Conservation (phyloP, 1,140 invertebrate genomes). For the Bombus affinis region DNA sequence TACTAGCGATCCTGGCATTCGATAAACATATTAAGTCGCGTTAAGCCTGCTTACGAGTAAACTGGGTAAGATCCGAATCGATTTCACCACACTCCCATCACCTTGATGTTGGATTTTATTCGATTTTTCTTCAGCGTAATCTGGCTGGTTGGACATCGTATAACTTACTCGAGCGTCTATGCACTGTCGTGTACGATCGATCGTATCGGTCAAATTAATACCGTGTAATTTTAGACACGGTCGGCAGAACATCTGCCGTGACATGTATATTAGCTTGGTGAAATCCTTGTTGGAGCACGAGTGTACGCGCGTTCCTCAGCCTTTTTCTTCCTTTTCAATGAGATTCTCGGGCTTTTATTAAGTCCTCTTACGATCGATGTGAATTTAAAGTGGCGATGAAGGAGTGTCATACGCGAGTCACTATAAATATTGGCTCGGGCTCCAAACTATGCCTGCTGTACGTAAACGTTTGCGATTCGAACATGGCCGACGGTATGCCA, state of each 20-base stretch:
- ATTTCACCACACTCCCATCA: constrained; percentile 55
- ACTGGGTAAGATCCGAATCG: constrained; percentile 61
- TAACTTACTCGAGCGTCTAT: constrained; percentile 34
- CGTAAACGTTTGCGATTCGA: constrained; percentile 67
- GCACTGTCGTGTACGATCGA: constrained; percentile 29
- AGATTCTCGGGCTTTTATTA: not conserved
- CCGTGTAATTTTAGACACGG: constrained; percentile 48
- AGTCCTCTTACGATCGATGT: constrained; percentile 23
- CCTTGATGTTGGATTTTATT: constrained; percentile 43
- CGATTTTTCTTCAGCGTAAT: constrained; percentile 54
- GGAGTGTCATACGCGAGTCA: constrained; percentile 36
- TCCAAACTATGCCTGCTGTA: constrained; percentile 41
- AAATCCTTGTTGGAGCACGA: not conserved
- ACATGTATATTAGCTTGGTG: constrained; percentile 32
- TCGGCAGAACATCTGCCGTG: constrained; percentile 8
- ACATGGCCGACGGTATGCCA: constrained; percentile 57
- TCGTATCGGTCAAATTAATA: constrained; percentile 60
- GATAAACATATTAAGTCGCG: constrained; percentile 66
- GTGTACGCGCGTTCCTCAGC: not conserved
- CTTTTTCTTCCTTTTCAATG: not conserved
- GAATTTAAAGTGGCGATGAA: constrained; percentile 40
- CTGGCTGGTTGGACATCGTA: constrained; percentile 21
- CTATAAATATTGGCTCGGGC: constrained; percentile 58
- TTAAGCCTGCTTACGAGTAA: constrained; percentile 60
- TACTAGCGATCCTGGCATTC: constrained; percentile 46